These are phyloP conservation scores for Anoplolepis gracilipes DNA, from an alignment of 1,140 invertebrate genomes.

Conservation along the genomic window DNA sequence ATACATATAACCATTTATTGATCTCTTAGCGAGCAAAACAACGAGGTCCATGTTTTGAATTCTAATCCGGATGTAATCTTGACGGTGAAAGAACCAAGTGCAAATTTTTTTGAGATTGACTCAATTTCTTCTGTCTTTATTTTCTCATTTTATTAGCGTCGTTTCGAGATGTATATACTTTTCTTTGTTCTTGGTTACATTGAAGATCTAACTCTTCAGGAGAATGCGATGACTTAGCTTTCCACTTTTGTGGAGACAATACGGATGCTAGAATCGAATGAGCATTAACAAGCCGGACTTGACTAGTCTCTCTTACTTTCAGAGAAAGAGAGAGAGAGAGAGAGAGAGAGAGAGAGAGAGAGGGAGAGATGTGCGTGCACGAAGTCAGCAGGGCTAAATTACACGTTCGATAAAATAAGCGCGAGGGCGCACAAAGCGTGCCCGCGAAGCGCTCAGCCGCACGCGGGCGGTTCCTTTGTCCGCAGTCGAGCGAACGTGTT, in stretches of 20 bases:
- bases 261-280: neutral
- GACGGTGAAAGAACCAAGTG: neutral
- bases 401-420: constrained; percentile 60
- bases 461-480: constrained; percentile 45
- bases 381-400: constrained; percentile 43
- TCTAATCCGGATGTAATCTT: neutral
- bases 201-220: neutral
- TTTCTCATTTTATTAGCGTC: neutral
- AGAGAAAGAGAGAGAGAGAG: neutral
- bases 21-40: constrained; percentile 33
- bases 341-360: neutral
- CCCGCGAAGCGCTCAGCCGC: constrained; percentile 33
- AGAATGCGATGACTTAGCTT: neutral
- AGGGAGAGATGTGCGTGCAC: constrained; percentile 18
- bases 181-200: neutral
- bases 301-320: neutral
- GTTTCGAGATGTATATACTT: neutral
- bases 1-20: constrained; percentile 33
- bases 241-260: neutral
- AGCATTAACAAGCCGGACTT: constrained; percentile 13
- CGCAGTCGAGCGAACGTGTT: constrained; percentile 37
- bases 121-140: neutral
- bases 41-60: constrained; percentile 1
- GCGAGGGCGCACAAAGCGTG: constrained; percentile 27
- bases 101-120: neutral